phyloP scores from a whole-genome alignment of 2,113 vertebrate species.

The Malurus melanocephalus region DNA sequence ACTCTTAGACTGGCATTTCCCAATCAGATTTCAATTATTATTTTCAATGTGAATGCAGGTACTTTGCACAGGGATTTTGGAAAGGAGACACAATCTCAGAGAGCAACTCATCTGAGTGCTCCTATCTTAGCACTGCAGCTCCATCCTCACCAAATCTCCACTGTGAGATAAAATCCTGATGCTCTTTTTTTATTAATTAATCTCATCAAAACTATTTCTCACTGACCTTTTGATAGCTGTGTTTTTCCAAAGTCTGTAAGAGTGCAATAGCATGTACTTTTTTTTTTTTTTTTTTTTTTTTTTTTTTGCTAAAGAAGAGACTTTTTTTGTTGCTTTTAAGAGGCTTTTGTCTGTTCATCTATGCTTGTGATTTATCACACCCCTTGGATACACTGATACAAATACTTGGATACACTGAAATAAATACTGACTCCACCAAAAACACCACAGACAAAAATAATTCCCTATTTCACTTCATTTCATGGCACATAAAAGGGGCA shows the following conservation, averaged over 20 bases:
- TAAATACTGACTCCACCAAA: neutral
- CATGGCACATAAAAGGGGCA: neutral
- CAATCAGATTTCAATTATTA: neutral
- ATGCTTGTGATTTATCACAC: neutral
- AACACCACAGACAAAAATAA: neutral
- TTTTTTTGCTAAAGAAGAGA: neutral
- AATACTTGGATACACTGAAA: too few species aligned
- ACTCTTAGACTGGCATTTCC: neutral
- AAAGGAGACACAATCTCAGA: rapidly evolving
- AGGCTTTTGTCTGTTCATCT: neutral
- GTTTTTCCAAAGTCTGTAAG: neutral
- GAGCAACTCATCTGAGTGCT: neutral
- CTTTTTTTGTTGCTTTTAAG: neutral
- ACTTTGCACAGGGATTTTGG: rapidly evolving
- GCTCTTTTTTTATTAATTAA: neutral
- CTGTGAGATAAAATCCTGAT: neutral
- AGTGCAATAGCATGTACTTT: neutral
- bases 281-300: neutral
- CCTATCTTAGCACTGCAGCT: neutral
- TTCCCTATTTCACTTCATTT: neutral
- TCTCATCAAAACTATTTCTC: neutral
- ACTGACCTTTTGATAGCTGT: neutral
- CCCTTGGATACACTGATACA: neutral
- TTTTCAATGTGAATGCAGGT: neutral
- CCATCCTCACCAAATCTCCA: neutral